Evolutionary conservation across 2,888 invertebrate genomes (phyloP).

Genomic region (Torymus aiolomorphi): DNA sequence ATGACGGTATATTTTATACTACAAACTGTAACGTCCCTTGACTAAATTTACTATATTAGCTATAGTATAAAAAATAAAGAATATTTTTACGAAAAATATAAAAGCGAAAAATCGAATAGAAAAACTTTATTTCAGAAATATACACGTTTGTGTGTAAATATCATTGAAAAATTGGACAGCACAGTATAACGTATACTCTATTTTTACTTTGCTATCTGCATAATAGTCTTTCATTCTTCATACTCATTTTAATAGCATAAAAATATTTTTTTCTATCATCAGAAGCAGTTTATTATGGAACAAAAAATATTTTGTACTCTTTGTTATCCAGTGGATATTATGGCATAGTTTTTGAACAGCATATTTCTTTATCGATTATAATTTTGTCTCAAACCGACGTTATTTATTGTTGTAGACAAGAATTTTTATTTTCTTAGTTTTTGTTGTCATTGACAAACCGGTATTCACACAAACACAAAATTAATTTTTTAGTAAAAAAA

Average conservation of each 20-base stretch:
- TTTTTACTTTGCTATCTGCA: constrained; percentile 18
- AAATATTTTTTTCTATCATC: constrained; percentile 36
- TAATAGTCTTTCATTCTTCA: constrained; percentile 27
- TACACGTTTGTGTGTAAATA: background rate
- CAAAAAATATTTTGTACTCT: constrained; percentile 48
- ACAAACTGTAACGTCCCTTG: background rate
- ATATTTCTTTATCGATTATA: constrained; percentile 6
- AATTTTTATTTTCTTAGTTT: background rate
- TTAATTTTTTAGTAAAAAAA: constrained; percentile 24
- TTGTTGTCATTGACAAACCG: background rate
- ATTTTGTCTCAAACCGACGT: background rate
- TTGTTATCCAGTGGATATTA: constrained; percentile 39
- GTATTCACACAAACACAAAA: background rate
- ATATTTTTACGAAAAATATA: background rate
- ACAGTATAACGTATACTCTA: constrained; percentile 23
- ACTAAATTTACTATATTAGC: constrained; percentile 19
- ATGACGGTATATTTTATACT: background rate
- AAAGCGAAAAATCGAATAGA: constrained; percentile 11
- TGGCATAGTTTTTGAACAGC: constrained; percentile 22
- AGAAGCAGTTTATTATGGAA: constrained; percentile 12
- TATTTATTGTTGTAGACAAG: constrained; percentile 21
- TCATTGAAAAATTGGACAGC: background rate
- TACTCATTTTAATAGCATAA: constrained; percentile 17
- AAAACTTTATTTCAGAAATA: constrained; percentile 21
- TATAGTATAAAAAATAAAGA: constrained; percentile 22